phyloP scores from a whole-genome alignment of 92 coral and sea anemone species.

The Phenganax marumi region DNA sequence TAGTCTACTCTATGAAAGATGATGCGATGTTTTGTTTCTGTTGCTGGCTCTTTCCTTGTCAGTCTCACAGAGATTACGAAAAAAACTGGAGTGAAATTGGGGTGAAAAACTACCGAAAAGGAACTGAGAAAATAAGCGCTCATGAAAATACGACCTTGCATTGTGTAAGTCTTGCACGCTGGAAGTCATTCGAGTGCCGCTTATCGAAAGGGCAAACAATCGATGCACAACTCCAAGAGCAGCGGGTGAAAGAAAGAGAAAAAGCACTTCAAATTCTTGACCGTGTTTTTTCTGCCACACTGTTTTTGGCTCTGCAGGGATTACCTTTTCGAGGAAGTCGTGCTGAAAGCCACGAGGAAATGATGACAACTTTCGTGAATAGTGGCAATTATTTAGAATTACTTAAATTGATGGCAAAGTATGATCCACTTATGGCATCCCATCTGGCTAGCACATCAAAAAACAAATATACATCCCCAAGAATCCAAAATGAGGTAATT shows the following conservation, averaged over 20 bases:
- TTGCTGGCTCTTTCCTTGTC: no score
- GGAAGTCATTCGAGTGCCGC: conserved; percentile 25
- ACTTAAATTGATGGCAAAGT: conserved; percentile 22
- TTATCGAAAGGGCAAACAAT: conserved; percentile 13
- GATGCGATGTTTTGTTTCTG: not conserved
- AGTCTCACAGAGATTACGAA: conserved; percentile 2
- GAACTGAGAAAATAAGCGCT: not conserved
- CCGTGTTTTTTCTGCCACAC: conserved; percentile 11
- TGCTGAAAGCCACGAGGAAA: conserved; percentile 2
- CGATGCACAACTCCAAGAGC: conserved; percentile 26
- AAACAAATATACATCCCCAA: conserved; percentile 15
- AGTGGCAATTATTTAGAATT: conserved; percentile 17
- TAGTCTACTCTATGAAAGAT: conserved; percentile 23
- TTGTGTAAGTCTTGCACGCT: conserved; percentile 20
- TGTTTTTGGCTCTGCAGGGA: conserved; percentile 36
- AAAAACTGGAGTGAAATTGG: not conserved
- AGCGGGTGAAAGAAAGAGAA: conserved; percentile 26
- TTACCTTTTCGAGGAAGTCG: conserved; percentile 31
- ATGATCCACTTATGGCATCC: conserved; percentile 32
- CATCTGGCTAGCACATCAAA: conserved; percentile 14
- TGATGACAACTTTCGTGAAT: conserved; percentile 5
- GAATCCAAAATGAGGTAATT: conserved; percentile 18
- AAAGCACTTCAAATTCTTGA: conserved; percentile 11
- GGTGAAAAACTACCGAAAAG: conserved; percentile 15
- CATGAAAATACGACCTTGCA: conserved; percentile 12